Percentiles rank a stretch among this genome's conserved stretches.
Conservation (phyloP, 2,888 invertebrate genomes). For the Caenorhabditis angaria region DNA sequence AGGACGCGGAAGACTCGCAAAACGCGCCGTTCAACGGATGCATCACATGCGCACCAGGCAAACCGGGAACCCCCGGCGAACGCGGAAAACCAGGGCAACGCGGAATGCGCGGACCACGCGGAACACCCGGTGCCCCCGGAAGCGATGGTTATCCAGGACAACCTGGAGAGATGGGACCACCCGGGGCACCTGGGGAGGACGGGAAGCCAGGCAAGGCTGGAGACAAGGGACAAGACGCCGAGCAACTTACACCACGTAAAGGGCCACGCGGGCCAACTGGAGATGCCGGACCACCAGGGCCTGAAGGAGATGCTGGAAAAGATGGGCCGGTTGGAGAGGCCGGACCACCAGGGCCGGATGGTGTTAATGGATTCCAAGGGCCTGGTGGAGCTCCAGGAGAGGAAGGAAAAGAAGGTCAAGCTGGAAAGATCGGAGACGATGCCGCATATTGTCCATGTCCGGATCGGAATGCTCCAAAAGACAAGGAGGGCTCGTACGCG, state of each 20-base stretch:
- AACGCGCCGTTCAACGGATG: conserved; percentile 60
- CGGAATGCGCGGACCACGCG: conserved; percentile 60
- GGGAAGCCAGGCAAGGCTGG: conserved; percentile 59
- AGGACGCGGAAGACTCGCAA: conserved; percentile 52
- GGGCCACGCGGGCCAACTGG: conserved; percentile 60
- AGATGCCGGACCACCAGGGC: conserved; percentile 58
- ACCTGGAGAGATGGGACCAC: conserved; percentile 55
- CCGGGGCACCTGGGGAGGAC: conserved; percentile 53
- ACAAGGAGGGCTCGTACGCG: conserved; percentile 35
- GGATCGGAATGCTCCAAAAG: conserved; percentile 50
- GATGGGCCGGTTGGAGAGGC: conserved; percentile 47
- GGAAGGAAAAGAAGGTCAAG: conserved; percentile 53
- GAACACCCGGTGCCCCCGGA: conserved; percentile 49
- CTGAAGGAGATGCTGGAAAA: conserved; percentile 59
- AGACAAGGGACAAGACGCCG: conserved; percentile 55
- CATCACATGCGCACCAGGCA: conserved; percentile 57
- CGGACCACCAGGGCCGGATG: conserved; percentile 56
- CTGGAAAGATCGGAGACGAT: conserved; percentile 54
- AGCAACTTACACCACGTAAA: conserved; percentile 58
- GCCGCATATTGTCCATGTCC: conserved; percentile 62
- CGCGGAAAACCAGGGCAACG: conserved; percentile 57
- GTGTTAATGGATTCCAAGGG: conserved; percentile 59
- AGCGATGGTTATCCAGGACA: conserved; percentile 49
- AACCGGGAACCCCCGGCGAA: conserved; percentile 53
- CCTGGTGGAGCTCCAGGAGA: conserved; percentile 56